Evolutionary conservation across 2,113 vertebrate genomes (phyloP).

Genomic region (Chloroceryle aenea): DNA sequence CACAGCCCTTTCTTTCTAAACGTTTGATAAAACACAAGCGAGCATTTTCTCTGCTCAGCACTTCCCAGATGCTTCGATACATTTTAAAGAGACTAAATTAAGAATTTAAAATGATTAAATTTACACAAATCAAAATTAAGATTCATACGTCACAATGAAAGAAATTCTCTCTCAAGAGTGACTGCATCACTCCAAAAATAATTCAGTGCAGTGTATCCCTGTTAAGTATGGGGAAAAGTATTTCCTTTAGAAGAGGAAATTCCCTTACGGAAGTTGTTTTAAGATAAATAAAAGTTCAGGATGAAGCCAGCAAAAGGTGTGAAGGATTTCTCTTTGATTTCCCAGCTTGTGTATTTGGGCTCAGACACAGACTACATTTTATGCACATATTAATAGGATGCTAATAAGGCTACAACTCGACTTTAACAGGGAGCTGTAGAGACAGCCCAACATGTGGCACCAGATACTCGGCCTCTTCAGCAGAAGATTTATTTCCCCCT

Average conservation of each 20-base stretch:
- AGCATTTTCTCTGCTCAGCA: not conserved
- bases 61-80: not conserved
- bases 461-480: not conserved
- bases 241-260: slow-evolving; percentile 79
- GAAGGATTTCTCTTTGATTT: slow-evolving; percentile 82
- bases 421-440: slow-evolving; percentile 53
- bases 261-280: slow-evolving; percentile 79
- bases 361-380: slow-evolving; percentile 75
- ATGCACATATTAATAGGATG: slow-evolving; percentile 82
- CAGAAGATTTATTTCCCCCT: not conserved
- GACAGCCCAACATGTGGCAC: slow-evolving; percentile 55
- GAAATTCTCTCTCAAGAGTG: not conserved
- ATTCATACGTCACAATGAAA: not conserved
- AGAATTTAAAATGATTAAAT: not conserved
- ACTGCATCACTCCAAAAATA: slow-evolving; percentile 4
- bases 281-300: slow-evolving; percentile 79
- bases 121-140: not conserved
- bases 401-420: slow-evolving; percentile 67
- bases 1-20: not conserved
- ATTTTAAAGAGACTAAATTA: not conserved
- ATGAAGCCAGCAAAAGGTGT: slow-evolving; percentile 79
- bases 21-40: not conserved
- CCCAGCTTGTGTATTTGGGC: slow-evolving; percentile 83
- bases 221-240: slow-evolving; percentile 73
- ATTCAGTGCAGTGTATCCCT: slow-evolving; percentile 39